Evolutionary conservation across 1,140 invertebrate genomes (phyloP), one percentile per base, ranked within the genome.

Genomic region (Neodiprion pinetum): DNA sequence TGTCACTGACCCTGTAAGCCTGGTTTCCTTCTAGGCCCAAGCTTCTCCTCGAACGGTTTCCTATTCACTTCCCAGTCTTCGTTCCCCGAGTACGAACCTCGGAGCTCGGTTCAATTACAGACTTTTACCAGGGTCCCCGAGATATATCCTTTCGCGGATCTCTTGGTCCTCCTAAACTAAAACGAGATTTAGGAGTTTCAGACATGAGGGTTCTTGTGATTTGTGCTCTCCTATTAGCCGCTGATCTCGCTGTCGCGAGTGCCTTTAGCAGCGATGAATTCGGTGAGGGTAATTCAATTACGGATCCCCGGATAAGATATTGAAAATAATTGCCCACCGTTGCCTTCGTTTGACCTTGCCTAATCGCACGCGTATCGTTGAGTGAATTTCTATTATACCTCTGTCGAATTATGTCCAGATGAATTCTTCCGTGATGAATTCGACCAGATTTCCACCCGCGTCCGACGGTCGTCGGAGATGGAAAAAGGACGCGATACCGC

Each of bases 61-160:
- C 53, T 61, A 61, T 61, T 61, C 53, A n/a, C n/a, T 61, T n/a
- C 53, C n/a, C 53, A 61, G 53, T 61, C 53, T 61, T 61, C 53
- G 53, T 61, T 61, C n/a, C 2, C n/a, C 53, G 53, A 61, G n/a
- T 61, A 40, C 28, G 28, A 40, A 40, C 28, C 28, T 40, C 28
- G 28, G 28, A 40, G 28, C 28, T 40, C 28, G 28, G 28, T 40
- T 40, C 28, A 40, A 40, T 40, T 40, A 40, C 28, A 40, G 28
- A 40, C 28, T 40, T 40, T 40, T 40, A 40, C 28, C 28, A 40
- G 5, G 28, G 28, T 40, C 28, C 28, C 28, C 28, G 28, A 40
- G 28, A 40, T 40, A 40, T 40, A 40, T 40, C 28, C 28, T 40
- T 40, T 5, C 28, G 28, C 28, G 28, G 28, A 40, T 40, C 28